phyloP scores from a whole-genome alignment of 2,113 vertebrate genomes.

The Alligator sinensis region DNA sequence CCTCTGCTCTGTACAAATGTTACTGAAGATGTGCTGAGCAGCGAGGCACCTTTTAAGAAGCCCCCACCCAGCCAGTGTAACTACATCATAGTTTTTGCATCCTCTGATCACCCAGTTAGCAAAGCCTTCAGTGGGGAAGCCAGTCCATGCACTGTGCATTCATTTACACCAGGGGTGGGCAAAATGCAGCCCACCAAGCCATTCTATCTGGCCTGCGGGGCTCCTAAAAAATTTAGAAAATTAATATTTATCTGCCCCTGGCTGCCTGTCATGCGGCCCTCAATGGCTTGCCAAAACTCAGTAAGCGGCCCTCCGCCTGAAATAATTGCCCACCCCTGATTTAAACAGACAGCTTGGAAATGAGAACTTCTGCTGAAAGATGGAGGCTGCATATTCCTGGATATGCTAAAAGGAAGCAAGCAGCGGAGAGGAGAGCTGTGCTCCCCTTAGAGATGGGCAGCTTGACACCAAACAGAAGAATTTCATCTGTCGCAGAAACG shows the following conservation, averaged over 20 bases:
- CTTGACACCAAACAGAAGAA: not conserved
- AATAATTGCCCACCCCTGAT: too few species aligned
- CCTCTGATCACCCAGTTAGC: not conserved
- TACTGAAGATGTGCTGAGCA: not conserved
- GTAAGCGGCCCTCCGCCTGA: too few species aligned
- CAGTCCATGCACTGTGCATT: not conserved
- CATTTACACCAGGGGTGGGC: too few species aligned
- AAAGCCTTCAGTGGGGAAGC: not conserved
- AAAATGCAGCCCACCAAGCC: too few species aligned
- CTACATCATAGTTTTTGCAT: not conserved
- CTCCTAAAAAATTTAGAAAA: too few species aligned
- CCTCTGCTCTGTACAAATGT: constrained; percentile 52
- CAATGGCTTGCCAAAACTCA: too few species aligned
- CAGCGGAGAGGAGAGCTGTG: not conserved
- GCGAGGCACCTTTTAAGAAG: not conserved
- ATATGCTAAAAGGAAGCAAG: not conserved
- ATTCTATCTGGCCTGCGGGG: too few species aligned
- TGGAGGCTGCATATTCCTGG: rapidly evolving
- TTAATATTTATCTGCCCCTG: too few species aligned
- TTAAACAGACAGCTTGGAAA: not conserved
- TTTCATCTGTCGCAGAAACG: not conserved
- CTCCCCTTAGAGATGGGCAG: not conserved
- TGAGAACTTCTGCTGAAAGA: not conserved
- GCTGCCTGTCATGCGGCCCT: too few species aligned
- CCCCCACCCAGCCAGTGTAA: not conserved